These are phyloP conservation scores for Platyscapa corneri DNA, from an alignment of 1,140 invertebrate genomes.

Conservation along the genomic window DNA sequence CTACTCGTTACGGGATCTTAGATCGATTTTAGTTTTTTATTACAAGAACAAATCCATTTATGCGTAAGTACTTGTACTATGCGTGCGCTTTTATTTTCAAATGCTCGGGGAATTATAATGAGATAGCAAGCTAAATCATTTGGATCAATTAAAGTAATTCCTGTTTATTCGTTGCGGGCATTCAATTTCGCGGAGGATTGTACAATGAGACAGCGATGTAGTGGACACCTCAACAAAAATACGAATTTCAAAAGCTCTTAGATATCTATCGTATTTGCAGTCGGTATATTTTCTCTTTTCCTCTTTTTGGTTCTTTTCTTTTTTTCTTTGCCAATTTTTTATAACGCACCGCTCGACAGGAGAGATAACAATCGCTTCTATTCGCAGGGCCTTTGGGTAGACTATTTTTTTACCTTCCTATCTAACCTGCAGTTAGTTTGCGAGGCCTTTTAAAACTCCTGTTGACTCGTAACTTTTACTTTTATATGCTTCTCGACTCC, in stretches of 20 bases:
- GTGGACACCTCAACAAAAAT: neutral
- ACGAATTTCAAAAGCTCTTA: neutral
- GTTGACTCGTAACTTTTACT: constrained; percentile 47
- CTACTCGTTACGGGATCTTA: neutral
- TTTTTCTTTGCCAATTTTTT: neutral
- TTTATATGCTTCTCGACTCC: constrained; percentile 27
- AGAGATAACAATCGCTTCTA: constrained; percentile 38
- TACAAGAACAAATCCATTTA: neutral
- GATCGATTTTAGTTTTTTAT: neutral
- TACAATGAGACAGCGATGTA: neutral
- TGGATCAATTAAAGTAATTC: neutral
- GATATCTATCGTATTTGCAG: neutral
- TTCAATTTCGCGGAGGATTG: neutral
- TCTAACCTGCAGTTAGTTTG: neutral
- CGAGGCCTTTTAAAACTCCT: constrained; percentile 44
- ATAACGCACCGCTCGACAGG: neutral
- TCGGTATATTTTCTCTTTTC: neutral
- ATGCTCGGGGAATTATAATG: neutral
- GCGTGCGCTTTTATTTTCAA: neutral
- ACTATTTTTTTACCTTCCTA: neutral
- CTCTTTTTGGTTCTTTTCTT: neutral
- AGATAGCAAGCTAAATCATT: neutral
- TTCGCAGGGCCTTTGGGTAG: constrained; percentile 32
- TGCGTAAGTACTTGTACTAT: neutral
- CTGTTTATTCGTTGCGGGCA: neutral